phyloP scores from a whole-genome alignment of 1,140 invertebrate species.

The Drosophila nigrodunni region DNA sequence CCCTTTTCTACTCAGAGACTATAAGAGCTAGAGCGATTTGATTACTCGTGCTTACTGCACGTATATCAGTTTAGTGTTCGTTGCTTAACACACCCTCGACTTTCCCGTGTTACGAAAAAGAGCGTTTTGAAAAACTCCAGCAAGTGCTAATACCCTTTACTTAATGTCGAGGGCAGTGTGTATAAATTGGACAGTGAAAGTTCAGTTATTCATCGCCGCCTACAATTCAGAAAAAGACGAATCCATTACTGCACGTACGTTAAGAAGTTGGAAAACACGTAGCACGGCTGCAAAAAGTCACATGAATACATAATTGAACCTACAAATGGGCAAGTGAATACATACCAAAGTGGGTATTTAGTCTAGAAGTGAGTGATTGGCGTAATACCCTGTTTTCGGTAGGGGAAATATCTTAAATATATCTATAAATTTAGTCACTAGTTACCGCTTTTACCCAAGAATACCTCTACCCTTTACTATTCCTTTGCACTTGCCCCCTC shows the following conservation, averaged over 20 bases:
- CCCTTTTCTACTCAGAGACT: too few species aligned
- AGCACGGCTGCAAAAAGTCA: slow-evolving; percentile 27
- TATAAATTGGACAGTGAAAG: slow-evolving; percentile 37
- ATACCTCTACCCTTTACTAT: too few species aligned
- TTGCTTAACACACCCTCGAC: too few species aligned
- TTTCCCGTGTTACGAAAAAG: too few species aligned
- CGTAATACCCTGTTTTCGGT: background rate
- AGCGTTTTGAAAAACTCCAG: too few species aligned
- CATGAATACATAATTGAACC: slow-evolving; percentile 63
- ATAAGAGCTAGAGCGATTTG: too few species aligned
- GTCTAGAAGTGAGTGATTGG: background rate
- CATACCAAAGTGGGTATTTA: slow-evolving; percentile 32
- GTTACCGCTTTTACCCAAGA: too few species aligned
- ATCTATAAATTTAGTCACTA: too few species aligned
- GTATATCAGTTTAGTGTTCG: background rate
- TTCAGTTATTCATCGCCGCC: slow-evolving; percentile 17
- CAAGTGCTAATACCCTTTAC: background rate
- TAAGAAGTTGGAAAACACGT: slow-evolving; percentile 53
- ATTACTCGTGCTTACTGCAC: too few species aligned
- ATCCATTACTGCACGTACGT: slow-evolving; percentile 46
- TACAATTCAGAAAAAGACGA: slow-evolving; percentile 23
- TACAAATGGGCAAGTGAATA: slow-evolving; percentile 9
- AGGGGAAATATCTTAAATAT: background rate
- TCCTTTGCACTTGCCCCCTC: background rate
- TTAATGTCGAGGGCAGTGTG: background rate